Evolutionary conservation across 2,113 vertebrate genomes (phyloP), one percentile per base, ranked within the genome.

Genomic region (Heptranchias perlo): DNA sequence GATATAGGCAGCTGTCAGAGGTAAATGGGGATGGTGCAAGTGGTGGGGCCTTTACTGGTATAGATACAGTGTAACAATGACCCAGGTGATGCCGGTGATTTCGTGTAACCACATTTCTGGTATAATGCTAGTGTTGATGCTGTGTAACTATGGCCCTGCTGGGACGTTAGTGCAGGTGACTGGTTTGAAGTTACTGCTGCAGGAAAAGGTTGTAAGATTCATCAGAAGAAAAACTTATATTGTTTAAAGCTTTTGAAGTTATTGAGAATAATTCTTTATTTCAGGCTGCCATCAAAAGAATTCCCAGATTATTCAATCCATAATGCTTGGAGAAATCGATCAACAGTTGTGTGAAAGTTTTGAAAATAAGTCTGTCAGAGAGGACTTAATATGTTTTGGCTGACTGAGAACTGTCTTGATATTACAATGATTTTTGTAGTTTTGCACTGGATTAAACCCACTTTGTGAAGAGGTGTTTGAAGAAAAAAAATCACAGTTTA

Each of bases 261-360:
- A 91, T 61, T 61, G 89, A 92, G 4, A 61, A 18, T 14, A 92
- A 39, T 23, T 93, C n/a, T 92, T 87, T 89, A n/a, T 93, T 93
- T 93, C 89, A 93, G 89, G 35, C 6, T 93, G 89, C 6, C 52
- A 31, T 4, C 54, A 47, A 39, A 5, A 93, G 35, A 93, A 62
- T 64, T 44, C 21, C 58, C 35, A 10, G 16, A 39, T 82, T 62
- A 93, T 13, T 58, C 52, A 16, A 13, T 14, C 11, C 35, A 25
- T 89, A 58, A 89, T 58, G 10, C 2, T 8, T 89, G 52, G 11
- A 89, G 49, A 89, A 13, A 54, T 62, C 58, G 21, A 39, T 93
- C 89, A 64, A 93, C 89, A 93, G 35, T 21, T 64, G 58, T 93
- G 58, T 93, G 89, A 93, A 82, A 61, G 61, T n/a, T 93, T 93